Base-by-base conservation (phyloP, 2,888 invertebrate genomes). In the Timandra comae region DNA sequence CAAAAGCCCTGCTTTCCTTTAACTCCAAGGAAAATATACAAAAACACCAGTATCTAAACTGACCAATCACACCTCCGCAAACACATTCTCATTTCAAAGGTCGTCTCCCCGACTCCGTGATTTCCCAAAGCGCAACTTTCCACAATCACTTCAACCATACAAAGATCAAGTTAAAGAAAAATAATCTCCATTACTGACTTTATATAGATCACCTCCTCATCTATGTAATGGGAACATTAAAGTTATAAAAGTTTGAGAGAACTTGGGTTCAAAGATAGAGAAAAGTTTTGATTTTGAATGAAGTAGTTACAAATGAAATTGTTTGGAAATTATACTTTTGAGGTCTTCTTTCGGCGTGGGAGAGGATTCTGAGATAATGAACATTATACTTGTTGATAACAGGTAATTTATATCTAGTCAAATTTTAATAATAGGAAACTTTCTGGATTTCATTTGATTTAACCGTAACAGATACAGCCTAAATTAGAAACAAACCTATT, bases 41-140 rank as follows among this genome's bases (percentile, higher is more conserved):
- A 34, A 24, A 7, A 24, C 9, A 24, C 24, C 24, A 10, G 24
- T 24, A 24, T 16, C 16, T 16, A 9, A 11, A 24, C 24, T 24
- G 24, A 24, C 24, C 24, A 24, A 24, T 9, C 11, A 4, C 5
- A 24, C 7, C 10, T 10, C n/a, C 9, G 22, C 22, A 22, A 24
- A 24, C 24, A 24, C 10, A 27, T 36, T 29, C 25, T 46, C 44
- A 41, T 35, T 44, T 39, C 45, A 44, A 30, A 43, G 35, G 43
- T 39, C 35, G 45, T 46, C 27, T 27, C 10, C 9, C 22, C 10
- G 11, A 16, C 32, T 33, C n/a, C n/a, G 30, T 59, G 52, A 62
- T 61, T 62, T 62, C 62, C 62, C 62, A 25, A 8, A 58, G 37
- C 55, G 38, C 53, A 27, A 50, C 41, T 58, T 58, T 37, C 41